Conservation (phyloP, 1,140 invertebrate genomes). For the Sinella curviseta region DNA sequence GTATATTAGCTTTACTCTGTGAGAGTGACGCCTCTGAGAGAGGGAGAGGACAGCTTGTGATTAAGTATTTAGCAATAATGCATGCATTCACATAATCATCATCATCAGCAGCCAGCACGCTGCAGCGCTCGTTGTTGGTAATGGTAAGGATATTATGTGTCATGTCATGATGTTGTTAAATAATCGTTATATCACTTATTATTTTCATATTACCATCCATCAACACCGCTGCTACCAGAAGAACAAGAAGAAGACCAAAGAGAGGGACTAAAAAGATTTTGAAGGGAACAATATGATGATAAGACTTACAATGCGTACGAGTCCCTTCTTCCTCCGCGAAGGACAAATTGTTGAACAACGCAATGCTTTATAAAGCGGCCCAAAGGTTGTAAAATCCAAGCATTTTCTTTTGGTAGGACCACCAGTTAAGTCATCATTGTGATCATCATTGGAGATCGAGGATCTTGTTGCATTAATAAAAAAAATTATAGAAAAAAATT, state of each 20-base stretch:
- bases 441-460: neutral
- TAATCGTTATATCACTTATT: constrained; percentile 22
- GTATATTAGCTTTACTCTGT: no score
- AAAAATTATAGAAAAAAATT: neutral
- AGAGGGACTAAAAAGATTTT: neutral
- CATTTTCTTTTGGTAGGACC: neutral
- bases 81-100: neutral
- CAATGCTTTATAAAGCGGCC: constrained; percentile 18
- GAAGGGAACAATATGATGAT: constrained; percentile 9
- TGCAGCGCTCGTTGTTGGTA: no score
- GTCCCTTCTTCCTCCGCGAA: neutral
- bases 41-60: constrained; percentile 1
- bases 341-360: constrained; percentile 12
- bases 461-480: neutral
- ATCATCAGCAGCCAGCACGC: neutral
- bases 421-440: neutral
- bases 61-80: constrained; percentile 24
- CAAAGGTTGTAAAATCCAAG: neutral
- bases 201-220: constrained; percentile 19
- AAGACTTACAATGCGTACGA: neutral
- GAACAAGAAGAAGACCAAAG: neutral
- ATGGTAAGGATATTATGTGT: neutral
- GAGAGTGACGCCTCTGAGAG: neutral
- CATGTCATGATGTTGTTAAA: constrained; percentile 11
- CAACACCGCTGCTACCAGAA: neutral